Conservation (phyloP, 2,113 vertebrate species). For the Ia io region DNA sequence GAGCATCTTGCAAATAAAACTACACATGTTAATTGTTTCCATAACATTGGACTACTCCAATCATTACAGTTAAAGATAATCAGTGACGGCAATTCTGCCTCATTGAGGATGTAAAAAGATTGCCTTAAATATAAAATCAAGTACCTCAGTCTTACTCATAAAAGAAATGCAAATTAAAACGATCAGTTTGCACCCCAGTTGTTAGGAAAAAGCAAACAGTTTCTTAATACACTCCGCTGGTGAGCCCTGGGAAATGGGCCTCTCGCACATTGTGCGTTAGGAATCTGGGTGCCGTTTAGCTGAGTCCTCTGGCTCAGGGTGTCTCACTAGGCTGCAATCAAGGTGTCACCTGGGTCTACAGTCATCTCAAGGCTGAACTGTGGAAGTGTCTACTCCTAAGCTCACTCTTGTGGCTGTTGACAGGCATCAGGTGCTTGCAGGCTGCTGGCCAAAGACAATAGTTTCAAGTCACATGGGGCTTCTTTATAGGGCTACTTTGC, state of each 20-base stretch:
- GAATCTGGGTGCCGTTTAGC: neutral
- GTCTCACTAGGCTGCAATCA: neutral
- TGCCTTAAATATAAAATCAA: slow-evolving; percentile 48
- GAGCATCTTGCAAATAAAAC: slow-evolving; percentile 56
- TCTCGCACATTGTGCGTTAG: neutral
- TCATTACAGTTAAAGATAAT: slow-evolving; percentile 44
- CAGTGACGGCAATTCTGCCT: slow-evolving; percentile 41
- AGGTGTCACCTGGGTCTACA: neutral
- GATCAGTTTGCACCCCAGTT: neutral
- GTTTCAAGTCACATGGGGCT: neutral
- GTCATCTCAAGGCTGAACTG: neutral
- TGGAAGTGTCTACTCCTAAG: neutral
- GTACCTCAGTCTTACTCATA: neutral
- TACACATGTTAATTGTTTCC: neutral
- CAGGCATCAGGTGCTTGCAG: neutral
- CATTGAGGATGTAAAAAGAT: slow-evolving; percentile 29
- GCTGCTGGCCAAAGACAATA: neutral
- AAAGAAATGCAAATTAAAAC: slow-evolving; percentile 42
- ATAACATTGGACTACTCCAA: slow-evolving; percentile 30
- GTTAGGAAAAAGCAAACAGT: slow-evolving; percentile 38
- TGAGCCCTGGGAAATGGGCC: neutral
- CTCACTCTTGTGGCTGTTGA: neutral
- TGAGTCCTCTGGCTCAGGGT: neutral
- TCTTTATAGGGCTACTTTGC: neutral
- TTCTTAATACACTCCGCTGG: neutral